phyloP scores from a whole-genome alignment of 2,888 invertebrate species.

The Dyspetes luteomarginatus region DNA sequence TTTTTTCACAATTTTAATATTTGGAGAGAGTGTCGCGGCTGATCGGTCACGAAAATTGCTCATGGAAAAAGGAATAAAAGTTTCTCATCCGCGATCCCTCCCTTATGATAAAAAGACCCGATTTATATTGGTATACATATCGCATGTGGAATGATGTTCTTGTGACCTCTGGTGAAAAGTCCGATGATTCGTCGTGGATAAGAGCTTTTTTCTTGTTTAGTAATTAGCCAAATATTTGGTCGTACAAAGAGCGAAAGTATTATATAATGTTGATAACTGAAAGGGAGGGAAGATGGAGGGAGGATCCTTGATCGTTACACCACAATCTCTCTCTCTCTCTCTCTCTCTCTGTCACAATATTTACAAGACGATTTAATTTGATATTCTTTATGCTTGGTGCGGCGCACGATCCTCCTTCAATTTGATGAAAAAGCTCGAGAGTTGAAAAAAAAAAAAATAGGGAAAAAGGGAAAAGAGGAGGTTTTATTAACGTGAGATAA shows the following conservation, averaged over 20 bases:
- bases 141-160: too few species aligned
- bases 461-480: too few species aligned
- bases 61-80: too few species aligned
- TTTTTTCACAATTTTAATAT: too few species aligned
- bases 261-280: not conserved
- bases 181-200: not conserved
- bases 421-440: not conserved
- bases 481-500: too few species aligned
- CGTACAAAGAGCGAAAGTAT: constrained; percentile 6
- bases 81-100: too few species aligned
- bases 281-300: not conserved
- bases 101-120: too few species aligned
- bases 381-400: not conserved
- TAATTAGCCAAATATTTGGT: not conserved
- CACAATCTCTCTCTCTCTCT: not conserved
- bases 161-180: not conserved
- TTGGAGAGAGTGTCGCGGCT: too few species aligned
- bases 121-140: too few species aligned
- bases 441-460: too few species aligned
- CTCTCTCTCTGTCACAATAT: not conserved
- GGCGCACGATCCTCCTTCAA: not conserved
- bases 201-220: too few species aligned
- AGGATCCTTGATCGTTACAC: not conserved
- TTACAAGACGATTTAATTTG: not conserved
- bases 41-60: too few species aligned